Base-by-base conservation (phyloP, 2,888 invertebrate species). In the Lordiphosa fenestrarum region DNA sequence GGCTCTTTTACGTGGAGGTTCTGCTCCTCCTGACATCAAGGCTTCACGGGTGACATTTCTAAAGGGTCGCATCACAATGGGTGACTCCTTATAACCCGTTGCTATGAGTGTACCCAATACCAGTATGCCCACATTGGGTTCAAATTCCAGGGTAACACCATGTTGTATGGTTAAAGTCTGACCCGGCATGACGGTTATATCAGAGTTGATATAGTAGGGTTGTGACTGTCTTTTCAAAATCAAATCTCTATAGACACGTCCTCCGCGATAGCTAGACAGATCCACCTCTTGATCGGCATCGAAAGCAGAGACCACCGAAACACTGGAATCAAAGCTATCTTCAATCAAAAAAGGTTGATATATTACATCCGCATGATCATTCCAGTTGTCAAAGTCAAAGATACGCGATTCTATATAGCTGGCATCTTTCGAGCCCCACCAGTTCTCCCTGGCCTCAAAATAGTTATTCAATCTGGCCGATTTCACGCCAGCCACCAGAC, bases 321-420 rank as follows among this genome's bases (percentile, higher is more conserved):
- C 91, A 73, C 95, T 95, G 0, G 95, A 92, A 67, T 95, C 94
- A 77, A 95, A 93, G 47, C 92, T 91, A 69, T 96, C 94, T 85
- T 94, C 94, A 0, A 94, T 92, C 56, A 98, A 91, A 88, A 94
- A 99, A 0, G 99, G 99, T 53, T 94, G 92, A 88, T 95, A 99
- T 10, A 94, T 92, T 0, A 98, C 98, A 50, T 98, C 93, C 0
- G 98, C 98, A 88, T 97, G 98, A 89, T 97, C 96, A 88, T 99
- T 99, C 99, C 99, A 99, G 88, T 99, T 98, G 88, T 99, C 98
- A 89, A 99, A 98, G 90, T 99, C 99, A 87, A 99, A 98, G 81
- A 99, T 98, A 85, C 93, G 92, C 49, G 93, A 91, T 73, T 93
- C 93, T 52, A 99, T 99, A 53, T 92, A 91, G 4, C 90, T 90